Conservation (phyloP, 2,113 vertebrate species). For the Oriolus oriolus region DNA sequence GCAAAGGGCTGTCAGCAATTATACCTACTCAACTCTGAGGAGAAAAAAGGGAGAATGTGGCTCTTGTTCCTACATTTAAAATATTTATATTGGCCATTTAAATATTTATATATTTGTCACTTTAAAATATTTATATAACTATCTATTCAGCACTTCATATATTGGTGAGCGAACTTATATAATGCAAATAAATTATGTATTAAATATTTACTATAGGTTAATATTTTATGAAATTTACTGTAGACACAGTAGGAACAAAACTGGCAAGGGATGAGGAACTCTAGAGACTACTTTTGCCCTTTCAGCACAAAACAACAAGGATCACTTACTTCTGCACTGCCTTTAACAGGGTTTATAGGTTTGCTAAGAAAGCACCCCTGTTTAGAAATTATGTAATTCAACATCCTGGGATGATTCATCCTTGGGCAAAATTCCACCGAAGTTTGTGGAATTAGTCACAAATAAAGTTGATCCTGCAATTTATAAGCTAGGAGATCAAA, state of each 20-base stretch:
- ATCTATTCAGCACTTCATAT: conserved; percentile 37
- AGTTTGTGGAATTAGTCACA: background rate
- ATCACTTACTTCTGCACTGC: background rate
- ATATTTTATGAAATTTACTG: conserved; percentile 62
- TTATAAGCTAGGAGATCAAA: background rate
- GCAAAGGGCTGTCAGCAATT: conserved; percentile 3
- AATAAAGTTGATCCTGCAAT: background rate
- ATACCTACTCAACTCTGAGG: background rate
- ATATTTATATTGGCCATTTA: conserved; percentile 61
- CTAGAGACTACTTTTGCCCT: background rate
- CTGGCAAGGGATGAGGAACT: background rate
- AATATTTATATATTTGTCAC: conserved; percentile 68
- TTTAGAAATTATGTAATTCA: background rate
- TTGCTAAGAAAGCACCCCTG: background rate
- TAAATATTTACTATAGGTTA: conserved; percentile 61
- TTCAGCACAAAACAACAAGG: background rate
- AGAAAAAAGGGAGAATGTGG: background rate
- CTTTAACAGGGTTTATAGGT: background rate
- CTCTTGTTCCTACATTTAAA: conserved; percentile 12
- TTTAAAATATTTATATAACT: conserved; percentile 47
- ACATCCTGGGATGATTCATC: background rate
- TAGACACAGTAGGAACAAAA: background rate
- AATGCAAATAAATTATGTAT: conserved; percentile 65
- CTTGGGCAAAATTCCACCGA: background rate
- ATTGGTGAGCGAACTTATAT: conserved; percentile 40